Conservation (phyloP, 2,113 vertebrate species). For the Laticauda laticaudata region DNA sequence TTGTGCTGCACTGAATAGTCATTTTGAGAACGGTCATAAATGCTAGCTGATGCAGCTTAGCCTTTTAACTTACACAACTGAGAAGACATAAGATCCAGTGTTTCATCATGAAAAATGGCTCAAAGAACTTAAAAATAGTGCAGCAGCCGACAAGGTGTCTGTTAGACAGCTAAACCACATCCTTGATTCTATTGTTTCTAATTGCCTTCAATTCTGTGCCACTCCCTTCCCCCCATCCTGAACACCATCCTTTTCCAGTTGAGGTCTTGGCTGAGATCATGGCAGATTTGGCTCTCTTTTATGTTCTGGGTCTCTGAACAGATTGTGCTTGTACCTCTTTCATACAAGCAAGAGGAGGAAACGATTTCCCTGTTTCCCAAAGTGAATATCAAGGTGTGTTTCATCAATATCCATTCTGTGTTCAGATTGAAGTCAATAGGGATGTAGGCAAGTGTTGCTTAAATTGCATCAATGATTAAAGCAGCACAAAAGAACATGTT, state of each 20-base stretch:
- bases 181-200: not conserved
- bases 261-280: rapidly evolving
- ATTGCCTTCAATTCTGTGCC: not conserved
- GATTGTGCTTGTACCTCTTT: not conserved
- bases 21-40: not conserved
- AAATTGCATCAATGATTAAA: conserved; percentile 41
- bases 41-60: not conserved
- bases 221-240: not conserved
- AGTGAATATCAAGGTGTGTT: conserved; percentile 40
- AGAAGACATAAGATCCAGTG: not conserved
- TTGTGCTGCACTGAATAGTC: not conserved
- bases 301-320: not conserved
- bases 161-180: not conserved
- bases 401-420: conserved; percentile 59
- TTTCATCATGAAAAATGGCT: not conserved
- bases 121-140: not conserved
- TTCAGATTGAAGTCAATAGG: conserved; percentile 46
- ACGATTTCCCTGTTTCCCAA: not conserved
- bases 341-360: not conserved
- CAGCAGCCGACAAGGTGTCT: not conserved
- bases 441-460: conserved; percentile 34
- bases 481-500: conserved; percentile 19
- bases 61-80: not conserved
- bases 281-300: not conserved
- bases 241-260: not conserved